A percentile compares a stretch with the other conserved stretches of the same genome.
phyloP scores from a whole-genome alignment of 2,113 vertebrate species.

The Ondatra zibethicus region DNA sequence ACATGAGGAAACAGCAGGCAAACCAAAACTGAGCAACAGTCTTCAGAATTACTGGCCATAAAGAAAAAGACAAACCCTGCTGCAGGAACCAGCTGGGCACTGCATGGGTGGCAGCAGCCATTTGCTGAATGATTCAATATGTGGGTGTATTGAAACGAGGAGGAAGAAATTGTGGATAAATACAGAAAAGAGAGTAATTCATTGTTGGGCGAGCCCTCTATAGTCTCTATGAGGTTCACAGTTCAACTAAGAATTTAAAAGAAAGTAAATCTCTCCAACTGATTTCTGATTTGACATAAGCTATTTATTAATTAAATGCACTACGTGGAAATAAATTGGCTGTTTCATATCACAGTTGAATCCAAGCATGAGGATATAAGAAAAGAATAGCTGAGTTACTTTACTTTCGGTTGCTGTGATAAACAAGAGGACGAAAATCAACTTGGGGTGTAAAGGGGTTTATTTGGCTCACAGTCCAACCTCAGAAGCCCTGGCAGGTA shows the following conservation, averaged over 20 bases:
- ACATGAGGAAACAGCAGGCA: neutral
- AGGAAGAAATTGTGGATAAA: neutral
- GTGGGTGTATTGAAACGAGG: neutral
- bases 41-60: neutral
- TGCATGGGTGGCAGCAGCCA: neutral
- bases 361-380: neutral
- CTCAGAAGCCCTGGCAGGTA: neutral
- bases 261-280: neutral
- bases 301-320: neutral
- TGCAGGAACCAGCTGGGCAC: neutral
- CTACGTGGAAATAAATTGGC: neutral
- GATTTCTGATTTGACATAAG: conserved; percentile 6
- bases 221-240: neutral
- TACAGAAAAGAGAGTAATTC: neutral
- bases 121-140: conserved; percentile 6
- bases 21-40: neutral
- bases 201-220: neutral
- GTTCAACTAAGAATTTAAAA: conserved; percentile 20
- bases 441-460: neutral
- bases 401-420: neutral
- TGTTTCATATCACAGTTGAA: neutral
- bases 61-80: neutral
- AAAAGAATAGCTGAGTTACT: neutral
- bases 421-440: neutral
- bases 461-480: neutral